Evolutionary conservation across 2,797 vertebrate species (phyloP).

Genomic region (Rallus crepitans): DNA sequence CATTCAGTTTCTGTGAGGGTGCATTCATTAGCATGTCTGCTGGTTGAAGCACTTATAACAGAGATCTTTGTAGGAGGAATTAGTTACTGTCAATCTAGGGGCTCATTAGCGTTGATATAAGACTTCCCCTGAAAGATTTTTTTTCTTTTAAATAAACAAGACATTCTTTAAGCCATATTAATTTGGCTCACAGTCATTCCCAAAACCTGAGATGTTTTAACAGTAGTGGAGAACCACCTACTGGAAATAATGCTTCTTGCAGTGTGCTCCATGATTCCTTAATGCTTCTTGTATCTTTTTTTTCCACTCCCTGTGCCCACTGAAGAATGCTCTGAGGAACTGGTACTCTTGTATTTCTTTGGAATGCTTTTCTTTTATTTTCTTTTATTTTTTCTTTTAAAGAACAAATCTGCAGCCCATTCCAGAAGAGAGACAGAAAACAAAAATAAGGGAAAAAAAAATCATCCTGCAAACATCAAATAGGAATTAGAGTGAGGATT

Average conservation of each 20-base stretch:
- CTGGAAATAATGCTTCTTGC: neutral
- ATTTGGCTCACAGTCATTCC: neutral
- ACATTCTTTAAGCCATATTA: neutral
- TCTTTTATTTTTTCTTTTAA: neutral
- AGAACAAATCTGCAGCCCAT: neutral
- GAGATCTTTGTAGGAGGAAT: neutral
- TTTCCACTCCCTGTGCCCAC: neutral
- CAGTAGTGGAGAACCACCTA: constrained; percentile 1
- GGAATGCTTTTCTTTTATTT: neutral
- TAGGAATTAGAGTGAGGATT: neutral
- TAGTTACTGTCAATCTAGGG: neutral
- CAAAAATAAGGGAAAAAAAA: neutral
- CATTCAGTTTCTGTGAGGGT: neutral
- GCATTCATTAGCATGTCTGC: neutral
- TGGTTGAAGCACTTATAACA: neutral
- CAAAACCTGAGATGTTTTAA: neutral
- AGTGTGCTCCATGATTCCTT: neutral
- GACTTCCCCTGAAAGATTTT: neutral
- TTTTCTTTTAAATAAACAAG: neutral
- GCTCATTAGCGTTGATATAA: neutral
- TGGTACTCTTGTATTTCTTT: neutral
- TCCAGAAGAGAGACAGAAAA: neutral
- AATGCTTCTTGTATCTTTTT: neutral
- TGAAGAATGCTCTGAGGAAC: neutral
- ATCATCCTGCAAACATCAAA: neutral